phyloP scores from a whole-genome alignment of 2,113 vertebrate genomes.

The Trinectes maculatus region DNA sequence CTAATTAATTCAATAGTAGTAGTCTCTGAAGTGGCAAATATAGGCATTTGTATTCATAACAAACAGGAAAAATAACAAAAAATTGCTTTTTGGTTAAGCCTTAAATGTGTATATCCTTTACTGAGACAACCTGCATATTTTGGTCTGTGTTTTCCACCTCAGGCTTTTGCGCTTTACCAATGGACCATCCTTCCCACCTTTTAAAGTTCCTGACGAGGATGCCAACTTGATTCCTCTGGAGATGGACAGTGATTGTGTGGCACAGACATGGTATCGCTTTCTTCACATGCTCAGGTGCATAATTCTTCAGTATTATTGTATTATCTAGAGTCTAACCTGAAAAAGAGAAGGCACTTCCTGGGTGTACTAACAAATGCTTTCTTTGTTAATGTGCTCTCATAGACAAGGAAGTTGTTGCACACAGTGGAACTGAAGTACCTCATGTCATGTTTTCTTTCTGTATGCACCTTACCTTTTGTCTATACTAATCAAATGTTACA shows the following conservation, averaged over 20 bases:
- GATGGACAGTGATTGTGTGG: slow-evolving; percentile 95
- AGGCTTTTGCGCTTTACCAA: slow-evolving; percentile 93
- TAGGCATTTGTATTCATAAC: neutral
- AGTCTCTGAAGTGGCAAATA: neutral
- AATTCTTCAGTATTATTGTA: neutral
- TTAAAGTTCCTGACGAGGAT: slow-evolving; percentile 96
- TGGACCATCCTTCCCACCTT: slow-evolving; percentile 92
- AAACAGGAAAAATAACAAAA: neutral
- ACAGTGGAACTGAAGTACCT: neutral
- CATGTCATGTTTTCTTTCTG: neutral
- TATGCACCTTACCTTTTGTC: neutral
- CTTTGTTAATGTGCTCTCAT: neutral
- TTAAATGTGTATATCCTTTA: neutral
- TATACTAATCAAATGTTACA: no score
- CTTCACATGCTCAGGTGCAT: slow-evolving; percentile 95
- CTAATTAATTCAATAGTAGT: neutral
- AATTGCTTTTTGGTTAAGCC: neutral
- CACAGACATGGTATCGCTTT: slow-evolving; percentile 97
- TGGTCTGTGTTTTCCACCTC: slow-evolving; percentile 37
- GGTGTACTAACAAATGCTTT: neutral
- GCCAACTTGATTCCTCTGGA: slow-evolving; percentile 91
- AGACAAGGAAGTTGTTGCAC: neutral
- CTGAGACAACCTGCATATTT: neutral
- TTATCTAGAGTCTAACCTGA: neutral
- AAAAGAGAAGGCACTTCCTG: neutral